These are phyloP conservation scores for Apocheima hispidaria DNA, from an alignment of 2,888 invertebrate species.

Conservation along the genomic window DNA sequence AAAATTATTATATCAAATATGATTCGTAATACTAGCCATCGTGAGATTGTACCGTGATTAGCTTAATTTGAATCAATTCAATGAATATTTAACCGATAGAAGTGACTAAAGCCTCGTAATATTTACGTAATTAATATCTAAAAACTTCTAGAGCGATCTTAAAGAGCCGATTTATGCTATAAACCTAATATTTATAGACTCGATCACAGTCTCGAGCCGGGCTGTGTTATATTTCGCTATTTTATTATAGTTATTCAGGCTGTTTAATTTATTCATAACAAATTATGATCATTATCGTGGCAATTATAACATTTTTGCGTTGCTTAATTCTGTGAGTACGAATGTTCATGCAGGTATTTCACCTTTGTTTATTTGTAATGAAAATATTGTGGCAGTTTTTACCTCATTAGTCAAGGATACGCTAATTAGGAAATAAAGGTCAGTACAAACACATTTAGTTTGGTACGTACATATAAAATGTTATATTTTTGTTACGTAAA, in stretches of 20 bases:
- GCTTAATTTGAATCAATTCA: neutral
- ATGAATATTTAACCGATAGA: constrained; percentile 1
- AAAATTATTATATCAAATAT: neutral
- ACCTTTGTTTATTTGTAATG: constrained; percentile 19
- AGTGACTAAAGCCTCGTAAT: neutral
- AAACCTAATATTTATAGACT: constrained; percentile 3
- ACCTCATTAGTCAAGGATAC: constrained; percentile 38
- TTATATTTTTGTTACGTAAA: neutral
- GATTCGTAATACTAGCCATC: neutral
- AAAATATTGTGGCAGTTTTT: constrained; percentile 29
- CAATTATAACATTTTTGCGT: constrained; percentile 35
- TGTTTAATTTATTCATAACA: constrained; percentile 29
- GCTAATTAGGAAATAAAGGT: constrained; percentile 31
- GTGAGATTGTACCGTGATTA: neutral
- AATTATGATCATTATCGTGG: constrained; percentile 28
- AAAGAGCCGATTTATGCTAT: neutral
- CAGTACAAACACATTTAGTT: constrained; percentile 11
- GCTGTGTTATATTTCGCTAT: constrained; percentile 7
- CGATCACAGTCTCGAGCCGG: constrained; percentile 2
- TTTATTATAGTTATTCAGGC: constrained; percentile 15
- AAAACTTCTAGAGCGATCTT: constrained; percentile 1
- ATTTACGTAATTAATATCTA: neutral
- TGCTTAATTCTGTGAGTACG: constrained; percentile 24
- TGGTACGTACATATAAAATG: neutral
- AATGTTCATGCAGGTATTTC: constrained; percentile 28